Evolutionary conservation across 1,140 invertebrate genomes (phyloP), one percentile per base, ranked within the genome.

Genomic region (Akabosia matsudoensis): DNA sequence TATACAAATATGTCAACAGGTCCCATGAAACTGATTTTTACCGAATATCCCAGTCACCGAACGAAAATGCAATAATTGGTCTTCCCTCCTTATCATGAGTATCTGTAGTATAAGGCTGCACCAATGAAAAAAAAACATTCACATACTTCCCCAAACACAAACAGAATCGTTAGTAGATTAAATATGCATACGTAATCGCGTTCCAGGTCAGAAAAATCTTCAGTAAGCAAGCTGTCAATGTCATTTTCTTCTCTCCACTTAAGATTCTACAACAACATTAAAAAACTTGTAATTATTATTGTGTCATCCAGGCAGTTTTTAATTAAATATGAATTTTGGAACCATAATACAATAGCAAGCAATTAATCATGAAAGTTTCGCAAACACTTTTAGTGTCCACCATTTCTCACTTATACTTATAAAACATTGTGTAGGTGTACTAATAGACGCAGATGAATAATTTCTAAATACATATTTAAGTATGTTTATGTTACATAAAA

Each of bases 181-280:
- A n/a, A n/a, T n/a, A n/a, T n/a, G 3, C 54, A n/a, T 61, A 61
- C 54, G 61, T 67, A 67, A 67, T 67, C 61, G 13, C 61, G 24
- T 31, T 67, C 61, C 3, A 67, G 13, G 30, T 67, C 61, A 1
- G 61, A 67, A 67, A 67, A 67, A 67, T 67, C 61, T 67, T 67
- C 61, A 28, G 1, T 67, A 10, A 67, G 30, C 7, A 67, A n/a
- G 61, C 31, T 67, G 61, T 67, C 61, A 31, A 67, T 67, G n/a
- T 67, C n/a, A 67, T 67, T 67, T 31, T 67, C 61, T n/a, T 67
- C 61, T 67, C 61, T 67, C 61, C 61, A 67, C 4, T 67, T 67
- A 4, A 67, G 30, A 67, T 67, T 67, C 61, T 67, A n/a, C 14
- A 30, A 10, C 7, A 45, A 67, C 28, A n/a, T 67, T 30, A 31